Conservation (phyloP, 2,888 invertebrate species). For the Lasius platythorax region DNA sequence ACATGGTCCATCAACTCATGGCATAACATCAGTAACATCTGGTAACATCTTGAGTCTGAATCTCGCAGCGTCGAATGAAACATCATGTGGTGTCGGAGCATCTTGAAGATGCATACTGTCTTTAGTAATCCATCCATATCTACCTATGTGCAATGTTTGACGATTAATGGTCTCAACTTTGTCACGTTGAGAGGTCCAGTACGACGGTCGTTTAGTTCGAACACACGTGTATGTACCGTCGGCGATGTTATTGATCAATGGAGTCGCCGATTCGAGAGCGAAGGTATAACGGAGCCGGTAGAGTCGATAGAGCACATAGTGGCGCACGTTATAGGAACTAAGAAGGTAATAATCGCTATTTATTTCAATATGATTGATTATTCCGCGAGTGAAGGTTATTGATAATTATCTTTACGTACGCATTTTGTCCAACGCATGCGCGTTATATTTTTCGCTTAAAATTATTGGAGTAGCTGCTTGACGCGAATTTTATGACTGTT, state of each 20-base stretch:
- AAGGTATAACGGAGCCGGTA: conserved; percentile 87
- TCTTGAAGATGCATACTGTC: conserved; percentile 49
- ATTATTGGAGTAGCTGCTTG: neutral
- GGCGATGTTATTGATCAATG: conserved; percentile 84
- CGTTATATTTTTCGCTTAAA: neutral
- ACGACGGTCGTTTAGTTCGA: conserved; percentile 44
- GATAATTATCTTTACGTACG: neutral
- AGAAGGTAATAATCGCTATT: conserved; percentile 85
- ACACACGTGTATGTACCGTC: conserved; percentile 68
- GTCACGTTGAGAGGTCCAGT: conserved; percentile 18
- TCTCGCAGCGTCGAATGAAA: conserved; percentile 17
- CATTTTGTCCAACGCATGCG: neutral
- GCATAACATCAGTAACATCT: neutral
- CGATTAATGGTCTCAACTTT: neutral
- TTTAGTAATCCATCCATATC: neutral
- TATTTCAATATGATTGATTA: neutral
- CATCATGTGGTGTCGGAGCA: conserved; percentile 60
- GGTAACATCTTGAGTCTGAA: neutral
- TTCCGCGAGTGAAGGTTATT: neutral
- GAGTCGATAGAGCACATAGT: conserved; percentile 88
- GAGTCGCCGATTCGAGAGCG: conserved; percentile 85
- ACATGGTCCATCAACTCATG: conserved; percentile 44
- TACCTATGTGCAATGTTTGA: conserved; percentile 19
- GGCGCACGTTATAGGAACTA: conserved; percentile 87
- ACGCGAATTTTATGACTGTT: neutral